phyloP scores from a whole-genome alignment of 2,888 invertebrate genomes.

The Hetaerina titia region DNA sequence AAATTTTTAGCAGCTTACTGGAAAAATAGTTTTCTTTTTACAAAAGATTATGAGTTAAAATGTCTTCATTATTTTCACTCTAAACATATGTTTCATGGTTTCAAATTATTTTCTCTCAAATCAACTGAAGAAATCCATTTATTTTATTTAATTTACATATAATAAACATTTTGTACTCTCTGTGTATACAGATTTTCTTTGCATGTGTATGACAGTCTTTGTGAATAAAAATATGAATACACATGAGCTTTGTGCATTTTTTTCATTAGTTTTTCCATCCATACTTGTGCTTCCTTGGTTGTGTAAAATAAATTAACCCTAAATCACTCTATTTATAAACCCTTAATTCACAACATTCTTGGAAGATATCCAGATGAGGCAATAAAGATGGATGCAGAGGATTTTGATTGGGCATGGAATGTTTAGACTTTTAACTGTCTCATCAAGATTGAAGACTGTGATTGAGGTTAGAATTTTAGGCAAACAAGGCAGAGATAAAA shows the following conservation, averaged over 20 bases:
- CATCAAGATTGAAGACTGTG: no score
- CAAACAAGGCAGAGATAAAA: no score
- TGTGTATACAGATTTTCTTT: constrained; percentile 68
- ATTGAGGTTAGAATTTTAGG: no score
- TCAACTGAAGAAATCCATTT: constrained; percentile 10
- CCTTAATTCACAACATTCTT: no score
- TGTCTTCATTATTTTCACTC: not conserved
- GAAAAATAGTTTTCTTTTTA: not conserved
- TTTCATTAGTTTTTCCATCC: not conserved
- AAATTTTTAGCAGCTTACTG: not conserved
- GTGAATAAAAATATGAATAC: constrained; percentile 68
- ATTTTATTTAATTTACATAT: constrained; percentile 57
- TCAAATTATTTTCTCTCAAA: constrained; percentile 44
- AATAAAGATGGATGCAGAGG: no score
- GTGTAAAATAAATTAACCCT: no score
- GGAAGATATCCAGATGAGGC: no score
- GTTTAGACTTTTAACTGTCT: no score
- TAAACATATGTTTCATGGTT: not conserved
- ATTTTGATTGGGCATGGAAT: no score
- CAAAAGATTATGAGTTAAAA: not conserved
- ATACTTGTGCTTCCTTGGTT: not conserved
- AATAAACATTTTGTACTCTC: constrained; percentile 67
- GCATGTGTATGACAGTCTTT: constrained; percentile 68
- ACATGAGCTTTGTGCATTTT: not conserved
- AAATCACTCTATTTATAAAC: no score